Base-by-base conservation (phyloP, 2,888 invertebrate genomes). In the Creontiades dilutus region DNA sequence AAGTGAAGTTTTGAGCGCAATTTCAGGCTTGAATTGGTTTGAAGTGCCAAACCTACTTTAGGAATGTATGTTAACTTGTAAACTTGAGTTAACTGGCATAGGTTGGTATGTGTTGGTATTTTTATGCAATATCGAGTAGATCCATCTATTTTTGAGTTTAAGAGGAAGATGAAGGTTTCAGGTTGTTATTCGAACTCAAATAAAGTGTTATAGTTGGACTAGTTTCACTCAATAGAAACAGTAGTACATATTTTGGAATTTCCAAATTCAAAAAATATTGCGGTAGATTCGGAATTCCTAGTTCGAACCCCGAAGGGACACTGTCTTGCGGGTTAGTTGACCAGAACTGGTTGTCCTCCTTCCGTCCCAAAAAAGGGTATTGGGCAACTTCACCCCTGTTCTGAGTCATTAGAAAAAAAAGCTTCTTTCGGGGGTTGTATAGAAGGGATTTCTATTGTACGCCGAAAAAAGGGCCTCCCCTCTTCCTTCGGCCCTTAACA, bases 381-480 rank as follows among this genome's bases (percentile, higher is more conserved):
- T 68, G 68, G 68, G 68, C 68, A 68, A 68, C 68, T 23, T n/a
- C 68, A 14, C 27, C 47, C 82, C 19, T 82, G 82, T 48, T 52
- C 52, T 52, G 82, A 82, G 82, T 82, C 82, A 82, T 82, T 82
- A 82, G 82, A 82, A 82, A 82, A 82, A 68, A 68, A 68, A 68
- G 23, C 82, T 19, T 82, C 82, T 82, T 82, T 82, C 82, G 82
- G 82, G 82, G 82, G 82, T 82, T 82, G 82, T 82, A 82, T 82
- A 82, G 82, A 82, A 52, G 68, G 68, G 68, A 68, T 68, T 68
- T 68, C 68, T 68, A 68, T 68, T 68, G 68, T 68, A 23, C 68
- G 23, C 68, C 23, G 23, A 68, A 68, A 68, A 68, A 23, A 23
- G 68, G 23, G 23, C 5, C 82, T 13, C 23, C 68, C 68, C 68